Evolutionary conservation across 2,797 vertebrate genomes (phyloP), one percentile per base, ranked within the genome.

Genomic region (Spinus pinus): DNA sequence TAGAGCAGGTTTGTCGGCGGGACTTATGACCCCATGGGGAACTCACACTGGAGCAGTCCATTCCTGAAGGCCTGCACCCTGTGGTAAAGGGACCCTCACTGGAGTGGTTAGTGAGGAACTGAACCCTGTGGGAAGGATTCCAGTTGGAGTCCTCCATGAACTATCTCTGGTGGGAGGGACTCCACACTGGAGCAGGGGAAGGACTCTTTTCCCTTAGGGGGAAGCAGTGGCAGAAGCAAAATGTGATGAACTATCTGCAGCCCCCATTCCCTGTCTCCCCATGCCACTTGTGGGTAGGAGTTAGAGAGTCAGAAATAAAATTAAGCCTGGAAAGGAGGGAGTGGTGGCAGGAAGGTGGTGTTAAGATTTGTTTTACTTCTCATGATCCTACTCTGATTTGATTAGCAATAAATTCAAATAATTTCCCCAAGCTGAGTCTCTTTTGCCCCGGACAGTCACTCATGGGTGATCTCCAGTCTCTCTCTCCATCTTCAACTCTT

Each of bases 401-500:
- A 57, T 39, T 75, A 33, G 37, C n/a, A n/a, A 50, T n/a, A 56
- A 88, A 49, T 75, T 56, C 10, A 70, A 2, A 22, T 75, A 37
- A 62, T 50, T 82, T 82, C 23, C 23, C 4, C 23, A 44, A 56
- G 17, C 1, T 30, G 49, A 62, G 17, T 75, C 31, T 62, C n/a
- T 70, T 75, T 75, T 62, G 42, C 23, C 42, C 14, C 16, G 25
- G 42, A 44, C 20, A 62, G 17, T 69, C 37, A 56, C 11, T 75
- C 0, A 0, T 2, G 2, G 21, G 1, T 33, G 17, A 64, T 69
- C 23, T 39, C 37, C 39, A 67, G 23, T 77, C 28, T 75, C 13
- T 67, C 13, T 44, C 28, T 42, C 27, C 14, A 33, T 37, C 24
- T 30, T 69, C n/a, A 33, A 27, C 37, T 70, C n/a, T 6, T 33